Percentiles rank a stretch among this genome's conserved stretches.
phyloP scores from a whole-genome alignment of 2,888 invertebrate genomes.

The Drosophila sordidula region DNA sequence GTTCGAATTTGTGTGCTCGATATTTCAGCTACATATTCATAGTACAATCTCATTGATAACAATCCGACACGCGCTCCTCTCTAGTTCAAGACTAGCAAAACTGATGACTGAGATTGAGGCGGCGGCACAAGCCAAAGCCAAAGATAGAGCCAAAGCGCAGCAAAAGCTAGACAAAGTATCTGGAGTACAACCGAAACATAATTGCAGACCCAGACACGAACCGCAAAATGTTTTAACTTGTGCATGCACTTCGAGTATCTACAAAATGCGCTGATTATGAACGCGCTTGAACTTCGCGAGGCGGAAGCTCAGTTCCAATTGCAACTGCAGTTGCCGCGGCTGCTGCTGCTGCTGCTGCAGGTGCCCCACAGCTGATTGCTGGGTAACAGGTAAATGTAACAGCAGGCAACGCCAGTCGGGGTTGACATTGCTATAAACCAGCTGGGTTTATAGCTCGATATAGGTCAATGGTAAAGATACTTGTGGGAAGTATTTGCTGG shows the following conservation, averaged over 20 bases:
- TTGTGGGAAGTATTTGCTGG: constrained; percentile 38
- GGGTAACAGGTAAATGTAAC: constrained; percentile 14
- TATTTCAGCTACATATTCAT: no score
- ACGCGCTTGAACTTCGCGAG: constrained; percentile 64
- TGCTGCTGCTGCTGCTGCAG: constrained; percentile 28
- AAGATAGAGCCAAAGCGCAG: constrained; percentile 31
- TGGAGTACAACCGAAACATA: constrained; percentile 77
- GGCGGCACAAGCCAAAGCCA: constrained; percentile 9
- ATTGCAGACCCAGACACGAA: constrained; percentile 75
- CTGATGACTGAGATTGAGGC: constrained; percentile 35
- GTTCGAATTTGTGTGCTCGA: no score
- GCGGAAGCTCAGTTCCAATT: constrained; percentile 46
- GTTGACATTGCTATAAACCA: constrained; percentile 64
- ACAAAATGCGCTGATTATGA: constrained; percentile 78
- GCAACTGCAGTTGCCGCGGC: constrained; percentile 21
- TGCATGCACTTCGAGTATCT: constrained; percentile 68
- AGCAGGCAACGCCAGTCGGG: constrained; percentile 31
- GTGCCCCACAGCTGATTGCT: constrained; percentile 50
- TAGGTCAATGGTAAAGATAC: constrained; percentile 52
- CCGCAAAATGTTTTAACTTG: constrained; percentile 59
- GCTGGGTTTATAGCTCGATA: constrained; percentile 54
- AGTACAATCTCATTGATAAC: no score
- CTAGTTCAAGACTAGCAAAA: constrained; percentile 15
- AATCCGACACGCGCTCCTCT: constrained; percentile 16
- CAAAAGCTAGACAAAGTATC: constrained; percentile 72